Evolutionary conservation across 1,140 invertebrate species (phyloP), one percentile per base, ranked within the genome.

Genomic region (Meloidogyne chitwoodi): DNA sequence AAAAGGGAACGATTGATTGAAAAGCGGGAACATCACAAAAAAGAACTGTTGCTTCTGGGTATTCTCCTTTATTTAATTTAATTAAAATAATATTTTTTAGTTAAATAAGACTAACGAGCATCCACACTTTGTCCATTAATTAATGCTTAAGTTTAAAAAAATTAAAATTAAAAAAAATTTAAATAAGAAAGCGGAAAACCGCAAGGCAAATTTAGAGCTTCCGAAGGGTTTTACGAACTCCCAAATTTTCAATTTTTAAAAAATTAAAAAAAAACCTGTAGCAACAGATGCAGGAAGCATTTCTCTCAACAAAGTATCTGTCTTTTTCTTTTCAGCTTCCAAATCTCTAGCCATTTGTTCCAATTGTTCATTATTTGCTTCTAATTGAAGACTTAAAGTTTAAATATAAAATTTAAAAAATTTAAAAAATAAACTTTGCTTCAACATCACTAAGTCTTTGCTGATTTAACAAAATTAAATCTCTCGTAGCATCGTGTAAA

Each of bases 401-500:
- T 19, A 48, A 48, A 48, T 10, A 19, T 14, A 2, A 10, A 38
- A 8, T 24, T 31, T 26, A 56, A 62, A 76, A 19, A 3, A 48
- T 1, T 78, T 14, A 22, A 78, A 26, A 63, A 4, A 79, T 96
- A 88, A 93, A 92, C 1, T 95, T 97, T 76, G 98, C 90, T 88
- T 97, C 95, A 88, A 97, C 98, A 88, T 98, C 95, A 0, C 94
- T 95, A 88, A 96, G 94, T 87, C 96, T 96, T 88, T 97, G 94
- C 88, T 98, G 95, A 10, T 94, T 96, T 89, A 98, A 93, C 41
- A 98, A 90, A 14, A 98, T 94, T 78, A 98, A 90, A 90, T 98
- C 96, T 80, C 95, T 90, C 1, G 95, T 98, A 0, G 95, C 94
- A 88, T 98, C 96, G 87, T 98, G 95, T 11, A 98, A 90, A 4